Base-by-base conservation (phyloP, 2,797 vertebrate species). In the Crypturellus tataupa region DNA sequence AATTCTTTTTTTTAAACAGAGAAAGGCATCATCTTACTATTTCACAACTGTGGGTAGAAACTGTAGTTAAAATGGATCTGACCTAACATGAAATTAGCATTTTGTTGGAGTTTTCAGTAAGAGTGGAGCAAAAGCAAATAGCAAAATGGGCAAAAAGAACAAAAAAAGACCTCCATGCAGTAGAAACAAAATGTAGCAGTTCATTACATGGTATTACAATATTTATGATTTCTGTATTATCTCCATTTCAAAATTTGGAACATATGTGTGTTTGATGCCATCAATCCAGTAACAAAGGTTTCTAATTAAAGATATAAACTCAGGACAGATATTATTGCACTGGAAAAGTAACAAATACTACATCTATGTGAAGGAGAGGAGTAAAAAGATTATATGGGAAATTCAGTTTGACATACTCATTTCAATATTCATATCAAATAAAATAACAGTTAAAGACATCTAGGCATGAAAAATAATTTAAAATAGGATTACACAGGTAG, bases 261-360 rank as follows among this genome's bases (percentile, higher is more conserved):
- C 64, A 3, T 82, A 18, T 5, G 40, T 76, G 4, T 27, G 3
- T 35, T 53, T 39, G 9, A 39, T 46, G 29, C 9, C 37, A 39
- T 56, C 12, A 73, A 53, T 3, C 0, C 0, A 31, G 18, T 47
- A 27, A 79, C 12, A 53, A 64, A 53, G 4, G 0, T 14, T 79
- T 89, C 64, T 16, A 82, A 49, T 65, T 53, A 8, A 59, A 84
- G 84, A 39, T n/a, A 42, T 39, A 12, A 27, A 4, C 31, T 62
- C 4, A 12, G 3, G 6, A 4, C 3, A 2, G 6, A 67, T 53
- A 62, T 1, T 39, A n/a, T 33, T 67, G 60, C 5, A 56, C 10
- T 44, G 18, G 5, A 79, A 71, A 84, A 44, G 13, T 23, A 76
- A 4, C 1, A 94, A 78, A 70, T 71, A 18, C 19, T 37, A 8